Base-by-base conservation (phyloP, 2,888 invertebrate species). In the Caenorhabditis sp. region DNA sequence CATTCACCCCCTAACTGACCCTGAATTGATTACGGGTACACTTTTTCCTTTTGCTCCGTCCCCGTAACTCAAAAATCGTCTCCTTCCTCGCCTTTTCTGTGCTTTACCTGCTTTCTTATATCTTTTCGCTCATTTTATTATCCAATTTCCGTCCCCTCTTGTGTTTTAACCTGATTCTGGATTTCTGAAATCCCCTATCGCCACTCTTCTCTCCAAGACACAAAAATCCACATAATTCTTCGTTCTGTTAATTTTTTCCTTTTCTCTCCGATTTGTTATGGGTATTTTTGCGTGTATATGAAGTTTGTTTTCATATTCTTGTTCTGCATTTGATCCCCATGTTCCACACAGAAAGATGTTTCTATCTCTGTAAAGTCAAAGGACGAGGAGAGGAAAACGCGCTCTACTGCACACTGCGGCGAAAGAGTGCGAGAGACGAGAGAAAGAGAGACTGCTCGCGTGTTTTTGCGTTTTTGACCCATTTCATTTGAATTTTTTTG, bases 221-320 rank as follows among this genome's bases (percentile, higher is more conserved):
- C 30, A 58, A 53, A 37, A 58, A 11, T 35, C 6, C 27, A 11
- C 39, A 39, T 32, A 20, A 41, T 59, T 53, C 35, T 48, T 52
- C 35, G 9, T 17, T 32, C 45, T 32, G 7, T 17, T 39, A 32
- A 2, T 20, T 41, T 20, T 32, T 65, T 48, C 35, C 45, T 35
- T 43, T 48, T n/a, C 24, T 70, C 61, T 71, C 39, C 46, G 24
- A 39, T 9, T 56, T 43, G 22, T 43, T 65, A 63, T 63, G 73
- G 73, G 73, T 73, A 59, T 65, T 73, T 73, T 58, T 53, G 73
- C 73, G 73, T 73, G 73, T 73, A 65, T 46, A 73, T 73, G 65
- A 73, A 63, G 15, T 32, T 24, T 46, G 7, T 56, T 43, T 58
- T 48, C 56, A 58, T 37, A 39, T 48, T n/a, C 11, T 46, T 15